Evolutionary conservation across 2,888 invertebrate species (phyloP).

Genomic region (Spodoptera picta): DNA sequence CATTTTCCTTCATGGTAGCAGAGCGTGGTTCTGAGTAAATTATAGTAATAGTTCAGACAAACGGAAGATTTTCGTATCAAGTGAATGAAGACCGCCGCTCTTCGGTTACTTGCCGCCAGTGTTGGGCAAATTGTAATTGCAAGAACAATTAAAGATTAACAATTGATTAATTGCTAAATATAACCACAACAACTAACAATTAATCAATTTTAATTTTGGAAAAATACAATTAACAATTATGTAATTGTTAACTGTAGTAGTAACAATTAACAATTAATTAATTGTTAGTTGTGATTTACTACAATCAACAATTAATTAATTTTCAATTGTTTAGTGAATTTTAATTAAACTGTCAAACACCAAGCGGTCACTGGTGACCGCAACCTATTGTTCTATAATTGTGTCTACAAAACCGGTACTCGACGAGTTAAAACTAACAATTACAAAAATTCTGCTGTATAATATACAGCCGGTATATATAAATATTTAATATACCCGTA

Average conservation of each 20-base stretch:
- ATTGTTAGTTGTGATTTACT: conserved; percentile 2
- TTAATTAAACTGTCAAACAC: no score
- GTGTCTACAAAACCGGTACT: no score
- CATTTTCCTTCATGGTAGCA: no score
- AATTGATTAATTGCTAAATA: not conserved
- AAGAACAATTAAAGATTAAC: conserved; percentile 18
- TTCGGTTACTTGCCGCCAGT: no score
- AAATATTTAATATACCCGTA: no score
- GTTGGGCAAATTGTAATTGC: conserved; percentile 12
- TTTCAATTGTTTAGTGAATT: conserved; percentile 9
- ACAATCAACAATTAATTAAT: conserved; percentile 9
- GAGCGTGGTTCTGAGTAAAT: no score
- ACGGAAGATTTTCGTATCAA: no score
- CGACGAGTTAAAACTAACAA: conserved; percentile 6
- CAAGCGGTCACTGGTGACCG: no score
- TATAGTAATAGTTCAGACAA: no score
- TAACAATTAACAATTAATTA: conserved; percentile 12
- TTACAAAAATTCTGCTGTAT: conserved; percentile 8
- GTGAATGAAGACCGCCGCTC: no score
- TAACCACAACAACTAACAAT: conserved; percentile 19
- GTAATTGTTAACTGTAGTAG: conserved; percentile 5
- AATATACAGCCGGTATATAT: no score
- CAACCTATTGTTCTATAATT: no score
- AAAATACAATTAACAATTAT: conserved; percentile 13
- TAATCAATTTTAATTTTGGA: conserved; percentile 21